phyloP scores from a whole-genome alignment of 2,797 vertebrate species.

The Myioborus miniatus region DNA sequence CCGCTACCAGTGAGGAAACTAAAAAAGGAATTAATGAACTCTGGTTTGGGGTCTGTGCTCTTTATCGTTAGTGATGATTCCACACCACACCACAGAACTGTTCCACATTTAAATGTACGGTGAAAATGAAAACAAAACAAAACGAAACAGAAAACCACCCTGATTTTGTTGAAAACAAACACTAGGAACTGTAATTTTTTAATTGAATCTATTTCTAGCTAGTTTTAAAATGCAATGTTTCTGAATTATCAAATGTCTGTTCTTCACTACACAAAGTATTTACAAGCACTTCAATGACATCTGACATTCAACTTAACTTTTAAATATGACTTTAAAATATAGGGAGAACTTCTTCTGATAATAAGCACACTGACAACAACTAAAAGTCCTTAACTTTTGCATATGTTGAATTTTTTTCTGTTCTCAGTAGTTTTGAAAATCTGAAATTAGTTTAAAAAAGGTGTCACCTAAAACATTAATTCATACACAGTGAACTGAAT shows the following conservation, averaged over 20 bases:
- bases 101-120: not conserved
- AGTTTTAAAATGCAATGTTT: not conserved
- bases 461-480: not conserved
- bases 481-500: not conserved
- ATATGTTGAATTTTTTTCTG: not conserved
- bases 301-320: not conserved
- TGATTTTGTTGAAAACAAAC: not conserved
- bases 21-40: not conserved
- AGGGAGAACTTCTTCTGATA: not conserved
- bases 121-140: not conserved
- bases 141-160: fast-evolving
- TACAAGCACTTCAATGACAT: not conserved
- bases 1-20: not conserved
- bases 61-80: not conserved
- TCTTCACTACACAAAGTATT: not conserved
- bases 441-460: not conserved
- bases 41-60: not conserved
- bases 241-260: not conserved
- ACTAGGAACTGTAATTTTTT: not conserved
- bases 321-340: not conserved
- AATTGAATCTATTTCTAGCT: not conserved
- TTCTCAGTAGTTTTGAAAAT: not conserved
- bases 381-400: not conserved
- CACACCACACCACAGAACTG: fast-evolving
- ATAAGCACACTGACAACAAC: not conserved